Evolutionary conservation across 2,797 vertebrate genomes (phyloP).

Genomic region (Salarias fasciatus): DNA sequence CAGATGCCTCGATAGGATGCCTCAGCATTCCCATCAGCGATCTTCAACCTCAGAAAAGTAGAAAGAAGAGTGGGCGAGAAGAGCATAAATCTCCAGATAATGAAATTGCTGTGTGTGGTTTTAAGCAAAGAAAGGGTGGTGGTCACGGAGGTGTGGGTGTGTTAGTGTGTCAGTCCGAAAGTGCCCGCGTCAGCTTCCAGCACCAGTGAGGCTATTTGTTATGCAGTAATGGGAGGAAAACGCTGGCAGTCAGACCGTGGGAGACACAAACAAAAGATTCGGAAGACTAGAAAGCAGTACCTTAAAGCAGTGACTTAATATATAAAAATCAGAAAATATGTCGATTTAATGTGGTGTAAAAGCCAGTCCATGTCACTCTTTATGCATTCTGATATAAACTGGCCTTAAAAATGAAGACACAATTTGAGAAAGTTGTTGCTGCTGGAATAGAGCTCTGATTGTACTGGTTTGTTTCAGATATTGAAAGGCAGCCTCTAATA

Average conservation of each 20-base stretch:
- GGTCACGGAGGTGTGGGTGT: conserved; percentile 23
- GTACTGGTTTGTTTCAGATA: too few species aligned
- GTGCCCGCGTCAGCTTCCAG: conserved; percentile 62
- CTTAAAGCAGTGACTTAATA: not conserved
- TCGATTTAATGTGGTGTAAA: not conserved
- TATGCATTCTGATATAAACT: too few species aligned
- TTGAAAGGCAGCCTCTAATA: too few species aligned
- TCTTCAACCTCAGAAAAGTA: conserved; percentile 47
- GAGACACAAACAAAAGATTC: conserved; percentile 13
- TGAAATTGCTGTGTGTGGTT: conserved; percentile 55
- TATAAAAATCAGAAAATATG: not conserved
- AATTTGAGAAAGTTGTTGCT: too few species aligned
- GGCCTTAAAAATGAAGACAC: too few species aligned
- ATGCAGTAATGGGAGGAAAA: conserved; percentile 23
- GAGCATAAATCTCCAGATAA: conserved; percentile 60
- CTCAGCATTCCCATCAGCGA: conserved; percentile 67
- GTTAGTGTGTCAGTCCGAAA: conserved; percentile 33
- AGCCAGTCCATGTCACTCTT: too few species aligned
- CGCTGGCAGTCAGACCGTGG: conserved; percentile 4
- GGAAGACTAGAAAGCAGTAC: conserved; percentile 17
- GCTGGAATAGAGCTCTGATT: too few species aligned
- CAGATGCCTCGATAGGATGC: conserved; percentile 61
- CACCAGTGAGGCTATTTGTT: conserved; percentile 52
- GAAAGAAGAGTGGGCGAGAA: conserved; percentile 27
- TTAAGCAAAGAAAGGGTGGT: conserved; percentile 46